Conservation (phyloP, 2,888 invertebrate genomes). For the Agrypnus murinus region DNA sequence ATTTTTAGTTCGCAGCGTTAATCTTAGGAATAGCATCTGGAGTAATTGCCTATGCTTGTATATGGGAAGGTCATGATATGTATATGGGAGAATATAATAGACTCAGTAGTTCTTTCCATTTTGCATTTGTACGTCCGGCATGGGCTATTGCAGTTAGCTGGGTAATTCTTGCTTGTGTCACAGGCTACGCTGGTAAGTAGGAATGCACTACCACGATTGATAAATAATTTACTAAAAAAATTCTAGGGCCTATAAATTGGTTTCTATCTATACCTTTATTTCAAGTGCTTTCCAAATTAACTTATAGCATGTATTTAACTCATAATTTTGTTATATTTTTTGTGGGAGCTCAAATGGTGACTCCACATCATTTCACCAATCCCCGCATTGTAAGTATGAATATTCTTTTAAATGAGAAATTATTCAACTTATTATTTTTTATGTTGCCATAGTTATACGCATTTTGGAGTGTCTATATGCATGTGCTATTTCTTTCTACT, state of each 20-base stretch:
- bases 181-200: slow-evolving; percentile 72
- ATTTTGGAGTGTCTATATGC: slow-evolving; percentile 19
- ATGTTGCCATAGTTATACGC: not conserved
- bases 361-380: slow-evolving; percentile 57
- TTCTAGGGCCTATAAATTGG: slow-evolving; percentile 72
- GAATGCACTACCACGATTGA: too few relatives aligned
- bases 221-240: too few relatives aligned
- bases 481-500: not conserved
- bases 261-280: slow-evolving; percentile 71
- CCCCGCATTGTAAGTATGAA: slow-evolving; percentile 59
- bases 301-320: slow-evolving; percentile 72
- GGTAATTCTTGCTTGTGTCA: slow-evolving; percentile 72
- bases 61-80: slow-evolving; percentile 59
- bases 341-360: slow-evolving; percentile 52
- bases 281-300: slow-evolving; percentile 72
- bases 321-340: slow-evolving; percentile 67
- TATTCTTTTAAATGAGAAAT: too few relatives aligned
- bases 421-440: too few relatives aligned
- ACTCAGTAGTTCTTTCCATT: slow-evolving; percentile 60
- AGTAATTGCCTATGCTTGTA: slow-evolving; percentile 54
- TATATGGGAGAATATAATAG: slow-evolving; percentile 56
- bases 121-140: slow-evolving; percentile 69
- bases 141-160: slow-evolving; percentile 72
- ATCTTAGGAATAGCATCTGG: not conserved
- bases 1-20: not conserved